These are phyloP conservation scores for Corvus cornix DNA, from an alignment of 2,113 vertebrate genomes.

Conservation along the genomic window DNA sequence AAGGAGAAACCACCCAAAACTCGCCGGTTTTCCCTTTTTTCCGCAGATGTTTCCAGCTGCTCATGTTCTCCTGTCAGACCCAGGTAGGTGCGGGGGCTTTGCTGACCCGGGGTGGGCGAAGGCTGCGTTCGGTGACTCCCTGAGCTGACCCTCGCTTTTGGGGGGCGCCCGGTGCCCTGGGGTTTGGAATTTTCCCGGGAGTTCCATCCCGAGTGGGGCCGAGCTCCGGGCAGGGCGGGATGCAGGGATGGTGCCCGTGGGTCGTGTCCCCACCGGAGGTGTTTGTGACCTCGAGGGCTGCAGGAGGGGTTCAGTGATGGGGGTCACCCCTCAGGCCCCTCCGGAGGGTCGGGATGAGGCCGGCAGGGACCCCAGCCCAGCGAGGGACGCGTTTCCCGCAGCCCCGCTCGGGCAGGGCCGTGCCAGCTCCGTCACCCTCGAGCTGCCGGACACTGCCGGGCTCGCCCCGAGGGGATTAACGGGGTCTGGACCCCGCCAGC, in stretches of 20 bases:
- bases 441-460: neutral
- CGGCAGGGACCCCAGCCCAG: neutral
- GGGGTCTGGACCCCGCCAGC: neutral
- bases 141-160: rapidly evolving
- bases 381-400: neutral
- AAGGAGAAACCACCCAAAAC: neutral
- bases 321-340: rapidly evolving
- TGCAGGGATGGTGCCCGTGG: rapidly evolving
- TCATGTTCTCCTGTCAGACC: conserved; percentile 86
- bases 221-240: neutral
- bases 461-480: neutral
- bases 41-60: conserved; percentile 87
- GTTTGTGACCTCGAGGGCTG: neutral
- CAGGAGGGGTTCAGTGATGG: rapidly evolving
- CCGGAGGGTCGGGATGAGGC: neutral
- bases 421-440: neutral
- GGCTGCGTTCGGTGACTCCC: neutral
- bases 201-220: neutral
- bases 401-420: neutral
- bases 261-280: rapidly evolving
- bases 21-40: neutral
- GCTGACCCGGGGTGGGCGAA: neutral
- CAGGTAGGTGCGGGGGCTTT: conserved; percentile 74
- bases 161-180: neutral
- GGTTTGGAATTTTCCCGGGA: neutral